Base-by-base conservation (phyloP, 2,797 vertebrate species). In the Malacoraja senta region DNA sequence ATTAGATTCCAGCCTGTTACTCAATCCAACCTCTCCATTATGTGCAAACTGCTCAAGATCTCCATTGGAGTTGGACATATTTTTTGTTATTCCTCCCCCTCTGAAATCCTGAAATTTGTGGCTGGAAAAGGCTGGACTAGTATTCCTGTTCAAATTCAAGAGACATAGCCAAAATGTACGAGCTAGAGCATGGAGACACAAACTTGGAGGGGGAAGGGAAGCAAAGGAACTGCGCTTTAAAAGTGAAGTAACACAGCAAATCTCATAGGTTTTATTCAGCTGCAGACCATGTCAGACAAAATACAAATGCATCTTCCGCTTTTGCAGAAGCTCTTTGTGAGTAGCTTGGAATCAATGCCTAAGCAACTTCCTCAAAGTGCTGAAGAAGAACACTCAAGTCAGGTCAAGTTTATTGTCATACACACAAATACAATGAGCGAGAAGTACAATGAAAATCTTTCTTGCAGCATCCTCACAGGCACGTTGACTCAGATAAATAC, bases 311-410 rank as follows among this genome's bases (percentile, higher is more conserved):
- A 65, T 74, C 90, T 91, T 91, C 90, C 90, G 72, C 68, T 91
- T 91, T 35, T 35, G 29, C 29, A 24, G 61, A 35, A 8, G 65
- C 65, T 38, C 24, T 44, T 71, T 35, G 4, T 32, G 8, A 72
- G 35, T 68, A 26, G 8, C 90, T 74, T 38, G 68, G 68, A 38
- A 24, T 44, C 21, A 7, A 24, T 68, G 90, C n/a, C 68, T 53
- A 29, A 72, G 21, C 68, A 72, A 91, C 90, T 91, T 91, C 90
- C 21, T 72, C 90, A 91, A 74, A 88, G 38, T 6, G 10, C 68
- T 53, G 19, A 91, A 74, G 35, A 68, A 91, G 32, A 32, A 63
- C 7, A n/a, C 61, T 32, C 1, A 53, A 53, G 44, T 53, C 44
- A 53, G 44, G 44, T 53, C 44, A 53, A 53, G 44, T 53, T 53